Base-by-base conservation (phyloP, 2,113 vertebrate species). In the Gallinago undulata region DNA sequence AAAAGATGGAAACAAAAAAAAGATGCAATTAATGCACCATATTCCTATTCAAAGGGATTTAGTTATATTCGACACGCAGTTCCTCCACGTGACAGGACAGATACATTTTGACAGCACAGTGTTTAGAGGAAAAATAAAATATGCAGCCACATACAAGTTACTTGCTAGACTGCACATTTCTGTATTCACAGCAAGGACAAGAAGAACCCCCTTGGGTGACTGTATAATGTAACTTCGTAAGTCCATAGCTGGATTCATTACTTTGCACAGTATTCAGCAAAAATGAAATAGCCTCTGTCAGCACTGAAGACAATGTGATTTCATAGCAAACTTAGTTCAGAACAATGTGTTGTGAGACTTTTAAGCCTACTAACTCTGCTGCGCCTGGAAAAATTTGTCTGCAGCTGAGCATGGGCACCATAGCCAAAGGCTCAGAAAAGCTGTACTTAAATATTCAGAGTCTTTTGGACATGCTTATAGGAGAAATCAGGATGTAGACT, bases 121-220 rank as follows among this genome's bases (percentile, higher is more conserved):
- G 74, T 95, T 96, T 55, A 88, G 56, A 94, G 51, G 66, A 68
- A 83, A 96, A 94, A 28, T 76, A 87, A 95, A 97, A 97, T 76
- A 69, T 96, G 95, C 94, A 95, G 66, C n/a, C 81, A 94, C 62
- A 43, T 22, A 91, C 83, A 74, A 97, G 92, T 63, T 92, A 86
- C 94, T 92, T 94, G 69, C 89, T 93, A 86, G 67, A 86, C 25
- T 66, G 48, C 86, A 92, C 77, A 90, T 95, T 96, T 96, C 89
- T 84, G 24, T 60, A 5, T 11, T 69, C 87, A 43, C 84, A 89
- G 84, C 80, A 94, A 95, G 85, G 96, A 96, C 93, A 95, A 88
- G 89, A 62, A 96, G 89, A 96, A 95, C 80, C 66, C 95, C 96
- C 90, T 69, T 93, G 95, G 92, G 89, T 94, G 78, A 96, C 81